phyloP scores from a whole-genome alignment of 2,888 invertebrate species.

The Synanthedon tipuliformis region DNA sequence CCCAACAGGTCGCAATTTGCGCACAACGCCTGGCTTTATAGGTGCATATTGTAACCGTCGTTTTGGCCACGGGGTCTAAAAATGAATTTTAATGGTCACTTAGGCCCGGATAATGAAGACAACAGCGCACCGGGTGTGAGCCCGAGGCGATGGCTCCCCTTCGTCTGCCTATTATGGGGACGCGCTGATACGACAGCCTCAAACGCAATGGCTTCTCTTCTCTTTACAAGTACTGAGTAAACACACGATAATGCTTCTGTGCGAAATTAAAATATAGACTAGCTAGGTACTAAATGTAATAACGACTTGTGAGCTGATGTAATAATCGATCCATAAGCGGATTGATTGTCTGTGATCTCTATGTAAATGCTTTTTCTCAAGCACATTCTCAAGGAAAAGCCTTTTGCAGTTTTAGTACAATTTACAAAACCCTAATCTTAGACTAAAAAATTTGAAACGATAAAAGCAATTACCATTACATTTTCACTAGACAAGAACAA shows the following conservation, averaged over 20 bases:
- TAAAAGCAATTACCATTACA: too few species aligned
- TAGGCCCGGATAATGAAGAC: conserved; percentile 46
- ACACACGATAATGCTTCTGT: too few species aligned
- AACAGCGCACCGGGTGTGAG: conserved; percentile 12
- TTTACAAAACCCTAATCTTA: too few species aligned
- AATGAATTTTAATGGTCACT: conserved; percentile 63
- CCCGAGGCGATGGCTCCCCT: not conserved
- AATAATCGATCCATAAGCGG: too few species aligned
- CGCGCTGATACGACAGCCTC: not conserved
- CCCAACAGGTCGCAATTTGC: not conserved
- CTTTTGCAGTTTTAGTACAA: too few species aligned
- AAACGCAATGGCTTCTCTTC: not conserved
- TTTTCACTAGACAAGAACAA: too few species aligned
- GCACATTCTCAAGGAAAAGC: too few species aligned
- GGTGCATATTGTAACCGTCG: conserved; percentile 4
- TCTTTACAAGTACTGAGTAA: not conserved
- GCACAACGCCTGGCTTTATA: conserved; percentile 2
- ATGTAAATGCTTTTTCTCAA: too few species aligned
- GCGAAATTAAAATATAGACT: not conserved
- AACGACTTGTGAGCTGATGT: too few species aligned
- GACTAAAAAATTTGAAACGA: too few species aligned
- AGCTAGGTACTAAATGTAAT: too few species aligned
- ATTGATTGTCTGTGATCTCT: too few species aligned
- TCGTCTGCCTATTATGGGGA: conserved; percentile 3
- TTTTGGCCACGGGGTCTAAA: conserved; percentile 25